A percentile compares a stretch with the other conserved stretches of the same genome.
These are phyloP conservation scores for Amblyraja radiata DNA, from an alignment of 2,797 vertebrate species.

Conservation along the genomic window DNA sequence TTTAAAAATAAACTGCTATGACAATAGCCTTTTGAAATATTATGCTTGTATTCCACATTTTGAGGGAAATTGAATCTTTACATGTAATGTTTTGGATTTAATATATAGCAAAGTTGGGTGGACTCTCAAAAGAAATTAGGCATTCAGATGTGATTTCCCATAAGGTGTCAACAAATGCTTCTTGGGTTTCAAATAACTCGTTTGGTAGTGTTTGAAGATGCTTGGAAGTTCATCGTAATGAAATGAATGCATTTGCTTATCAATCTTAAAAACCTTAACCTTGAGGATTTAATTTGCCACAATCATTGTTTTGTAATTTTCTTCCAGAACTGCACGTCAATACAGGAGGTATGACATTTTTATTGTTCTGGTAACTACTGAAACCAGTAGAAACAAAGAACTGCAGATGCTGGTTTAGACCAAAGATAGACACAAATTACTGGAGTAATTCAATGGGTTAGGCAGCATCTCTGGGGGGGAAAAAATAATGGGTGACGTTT, in stretches of 20 bases:
- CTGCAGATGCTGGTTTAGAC: too few species aligned
- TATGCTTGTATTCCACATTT: background rate
- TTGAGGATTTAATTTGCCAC: background rate
- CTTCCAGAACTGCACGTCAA: background rate
- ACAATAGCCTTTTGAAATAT: background rate
- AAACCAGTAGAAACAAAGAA: too few species aligned
- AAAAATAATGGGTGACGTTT: too few species aligned
- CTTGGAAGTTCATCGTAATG: background rate
- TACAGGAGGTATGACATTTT: background rate
- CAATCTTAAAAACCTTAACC: background rate
- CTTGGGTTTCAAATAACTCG: background rate
- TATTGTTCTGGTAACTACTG: background rate
- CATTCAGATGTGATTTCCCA: background rate
- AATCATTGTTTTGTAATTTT: background rate
- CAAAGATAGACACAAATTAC: too few species aligned
- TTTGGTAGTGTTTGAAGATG: background rate
- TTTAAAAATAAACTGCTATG: background rate
- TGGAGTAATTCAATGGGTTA: too few species aligned
- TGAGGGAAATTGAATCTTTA: background rate
- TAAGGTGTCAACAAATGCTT: background rate
- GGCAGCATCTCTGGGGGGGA: too few species aligned
- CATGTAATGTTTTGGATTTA: background rate
- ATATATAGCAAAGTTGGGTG: background rate
- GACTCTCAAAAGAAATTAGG: background rate
- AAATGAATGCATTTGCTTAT: background rate